phyloP scores from a whole-genome alignment of 2,888 invertebrate genomes.

The Zele albiditarsus region DNA sequence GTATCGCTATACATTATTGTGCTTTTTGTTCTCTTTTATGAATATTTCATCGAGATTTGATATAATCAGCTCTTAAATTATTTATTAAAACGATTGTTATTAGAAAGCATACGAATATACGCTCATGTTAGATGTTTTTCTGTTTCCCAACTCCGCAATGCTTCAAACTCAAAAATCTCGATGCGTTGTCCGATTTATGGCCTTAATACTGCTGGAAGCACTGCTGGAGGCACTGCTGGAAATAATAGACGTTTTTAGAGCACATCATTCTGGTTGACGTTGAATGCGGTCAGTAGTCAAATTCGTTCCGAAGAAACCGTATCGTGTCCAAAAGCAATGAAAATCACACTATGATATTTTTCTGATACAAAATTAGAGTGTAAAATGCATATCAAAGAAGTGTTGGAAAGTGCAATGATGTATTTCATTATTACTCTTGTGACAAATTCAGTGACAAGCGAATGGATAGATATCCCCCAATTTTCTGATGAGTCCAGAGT shows the following conservation, averaged over 20 bases:
- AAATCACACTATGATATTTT: neutral
- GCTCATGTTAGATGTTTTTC: too few relatives aligned
- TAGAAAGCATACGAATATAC: neutral
- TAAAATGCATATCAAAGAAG: conserved; percentile 39
- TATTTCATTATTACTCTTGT: conserved; percentile 40
- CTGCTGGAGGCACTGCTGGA: conserved; percentile 61
- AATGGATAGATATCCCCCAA: conserved; percentile 70
- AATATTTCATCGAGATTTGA: neutral
- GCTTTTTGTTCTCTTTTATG: too few relatives aligned
- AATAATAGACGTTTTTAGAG: conserved; percentile 62
- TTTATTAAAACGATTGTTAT: neutral
- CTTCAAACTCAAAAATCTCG: neutral
- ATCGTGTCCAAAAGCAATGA: conserved; percentile 24
- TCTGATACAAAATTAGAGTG: conserved; percentile 27
- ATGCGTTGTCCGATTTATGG: neutral
- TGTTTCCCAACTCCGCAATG: neutral
- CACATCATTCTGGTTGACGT: conserved; percentile 47
- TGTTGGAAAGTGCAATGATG: conserved; percentile 20
- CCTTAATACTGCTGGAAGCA: conserved; percentile 12
- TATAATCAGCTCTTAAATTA: too few relatives aligned
- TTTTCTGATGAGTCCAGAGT: conserved; percentile 65
- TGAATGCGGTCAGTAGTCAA: conserved; percentile 50
- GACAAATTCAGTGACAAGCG: conserved; percentile 48
- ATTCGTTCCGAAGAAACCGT: conserved; percentile 24
- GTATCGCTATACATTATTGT: neutral